Conservation (phyloP, 1,140 invertebrate species). For the Saccostrea cuccullata region DNA sequence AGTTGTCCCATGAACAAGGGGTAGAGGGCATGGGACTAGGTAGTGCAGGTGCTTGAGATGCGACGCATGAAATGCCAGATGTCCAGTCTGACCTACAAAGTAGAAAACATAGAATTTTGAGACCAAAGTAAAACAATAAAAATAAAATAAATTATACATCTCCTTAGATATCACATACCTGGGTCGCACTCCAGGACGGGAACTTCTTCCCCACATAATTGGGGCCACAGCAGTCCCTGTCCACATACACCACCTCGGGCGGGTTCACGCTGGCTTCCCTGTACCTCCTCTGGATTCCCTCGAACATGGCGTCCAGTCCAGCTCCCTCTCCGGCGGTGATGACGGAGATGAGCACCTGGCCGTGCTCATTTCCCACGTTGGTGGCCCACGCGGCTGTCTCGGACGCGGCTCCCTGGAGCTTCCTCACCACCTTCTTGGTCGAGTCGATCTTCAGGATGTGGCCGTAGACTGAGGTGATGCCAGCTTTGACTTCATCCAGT, state of each 20-base stretch:
- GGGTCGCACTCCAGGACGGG: not conserved
- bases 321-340: constrained; percentile 49
- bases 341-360: too few relatives aligned
- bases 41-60: constrained; percentile 55
- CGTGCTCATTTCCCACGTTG: too few relatives aligned
- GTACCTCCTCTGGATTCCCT: not conserved
- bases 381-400: constrained; percentile 10
- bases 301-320: not conserved
- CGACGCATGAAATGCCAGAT: constrained; percentile 70
- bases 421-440: constrained; percentile 54
- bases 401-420: not conserved
- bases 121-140: not conserved
- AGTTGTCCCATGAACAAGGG: constrained; percentile 59
- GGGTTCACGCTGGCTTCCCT: not conserved
- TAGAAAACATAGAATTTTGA: not conserved
- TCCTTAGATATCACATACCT: not conserved
- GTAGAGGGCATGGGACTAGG: constrained; percentile 64
- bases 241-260: constrained; percentile 1
- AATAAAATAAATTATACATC: not conserved
- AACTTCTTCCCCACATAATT: constrained; percentile 1
- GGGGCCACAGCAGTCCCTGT: constrained; percentile 5
- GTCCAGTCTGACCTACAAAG: constrained; percentile 58
- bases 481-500: constrained; percentile 15
- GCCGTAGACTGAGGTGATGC: constrained; percentile 61
- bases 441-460: constrained; percentile 62